Percentiles rank a stretch among this genome's conserved stretches.
phyloP scores from a whole-genome alignment of 2,113 vertebrate species.

The Capricornis sumatraensis region DNA sequence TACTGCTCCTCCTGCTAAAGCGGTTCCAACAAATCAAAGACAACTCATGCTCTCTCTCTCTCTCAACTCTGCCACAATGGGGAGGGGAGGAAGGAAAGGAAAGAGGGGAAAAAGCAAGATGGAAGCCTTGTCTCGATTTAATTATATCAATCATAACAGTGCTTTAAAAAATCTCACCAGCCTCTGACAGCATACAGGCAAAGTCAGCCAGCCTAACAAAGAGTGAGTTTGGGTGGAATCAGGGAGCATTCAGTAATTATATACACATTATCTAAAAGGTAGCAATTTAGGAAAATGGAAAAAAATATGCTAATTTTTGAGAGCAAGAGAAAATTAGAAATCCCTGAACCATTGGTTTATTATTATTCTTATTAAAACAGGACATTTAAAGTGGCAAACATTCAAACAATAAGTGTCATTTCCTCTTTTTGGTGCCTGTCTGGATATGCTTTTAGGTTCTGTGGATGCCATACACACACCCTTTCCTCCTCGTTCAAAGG shows the following conservation, averaged over 20 bases:
- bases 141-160: conserved; percentile 77
- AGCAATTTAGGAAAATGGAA: conserved; percentile 75
- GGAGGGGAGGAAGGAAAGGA: neutral
- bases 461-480: neutral
- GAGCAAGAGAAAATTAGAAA: conserved; percentile 71
- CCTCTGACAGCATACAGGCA: conserved; percentile 70
- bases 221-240: conserved; percentile 72
- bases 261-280: conserved; percentile 81
- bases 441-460: neutral
- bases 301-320: conserved; percentile 64
- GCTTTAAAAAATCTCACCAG: conserved; percentile 42
- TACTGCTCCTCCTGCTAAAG: conserved; percentile 6
- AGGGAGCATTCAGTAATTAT: conserved; percentile 77
- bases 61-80: neutral
- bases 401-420: neutral
- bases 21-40: conserved; percentile 33
- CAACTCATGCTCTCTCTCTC: neutral
- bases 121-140: conserved; percentile 72
- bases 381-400: neutral
- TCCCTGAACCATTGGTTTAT: conserved; percentile 61
- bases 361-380: conserved; percentile 59
- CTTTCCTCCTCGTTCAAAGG: neutral
- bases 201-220: conserved; percentile 70
- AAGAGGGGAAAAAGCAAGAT: conserved; percentile 57
- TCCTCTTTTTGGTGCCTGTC: neutral